phyloP scores from a whole-genome alignment of 1,140 invertebrate species.

The Lutraria rhynchaena region DNA sequence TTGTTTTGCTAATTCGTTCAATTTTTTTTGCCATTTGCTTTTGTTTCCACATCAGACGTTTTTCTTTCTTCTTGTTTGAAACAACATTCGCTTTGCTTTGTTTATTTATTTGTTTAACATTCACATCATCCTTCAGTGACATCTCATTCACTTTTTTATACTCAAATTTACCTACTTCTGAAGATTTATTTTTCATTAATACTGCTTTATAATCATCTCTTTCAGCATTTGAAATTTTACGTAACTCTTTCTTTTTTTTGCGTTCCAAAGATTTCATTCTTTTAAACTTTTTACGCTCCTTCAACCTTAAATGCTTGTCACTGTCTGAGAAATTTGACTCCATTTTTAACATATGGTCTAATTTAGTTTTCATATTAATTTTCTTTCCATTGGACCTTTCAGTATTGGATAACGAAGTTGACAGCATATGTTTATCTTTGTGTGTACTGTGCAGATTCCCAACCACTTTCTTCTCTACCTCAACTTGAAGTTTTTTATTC shows the following conservation, averaged over 20 bases:
- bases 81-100: not conserved
- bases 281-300: slow-evolving; percentile 15
- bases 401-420: too few species aligned
- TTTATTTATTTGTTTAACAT: too few species aligned
- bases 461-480: too few species aligned
- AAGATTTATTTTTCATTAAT: not conserved
- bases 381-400: too few species aligned
- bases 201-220: not conserved
- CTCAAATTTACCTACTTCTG: not conserved
- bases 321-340: too few species aligned
- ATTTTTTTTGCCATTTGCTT: slow-evolving; percentile 24
- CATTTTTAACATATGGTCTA: too few species aligned
- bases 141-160: slow-evolving; percentile 1
- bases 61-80: slow-evolving; percentile 22
- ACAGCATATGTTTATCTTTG: too few species aligned
- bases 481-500: too few species aligned
- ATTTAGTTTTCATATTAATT: too few species aligned
- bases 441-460: too few species aligned
- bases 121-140: not conserved
- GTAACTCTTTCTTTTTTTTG: not conserved
- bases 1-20: not conserved
- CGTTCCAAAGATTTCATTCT: slow-evolving; percentile 2
- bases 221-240: not conserved
- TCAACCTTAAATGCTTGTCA: slow-evolving; percentile 10
- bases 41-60: slow-evolving; percentile 39